These are phyloP conservation scores for Drosophila bipectinata DNA, from an alignment of 1,140 invertebrate species.

Conservation along the genomic window DNA sequence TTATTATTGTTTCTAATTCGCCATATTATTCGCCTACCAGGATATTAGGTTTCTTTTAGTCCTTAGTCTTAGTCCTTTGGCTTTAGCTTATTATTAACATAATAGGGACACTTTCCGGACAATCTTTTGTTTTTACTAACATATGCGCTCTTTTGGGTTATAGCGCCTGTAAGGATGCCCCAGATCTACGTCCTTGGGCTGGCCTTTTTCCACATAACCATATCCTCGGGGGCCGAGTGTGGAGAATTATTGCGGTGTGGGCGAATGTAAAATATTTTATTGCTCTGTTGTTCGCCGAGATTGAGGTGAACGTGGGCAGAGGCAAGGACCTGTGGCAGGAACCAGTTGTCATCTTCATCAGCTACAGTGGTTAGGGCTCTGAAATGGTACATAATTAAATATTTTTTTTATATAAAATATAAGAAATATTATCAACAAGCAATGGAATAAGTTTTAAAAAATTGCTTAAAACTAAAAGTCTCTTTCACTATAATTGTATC, in stretches of 20 bases:
- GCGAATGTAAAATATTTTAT: constrained; percentile 71
- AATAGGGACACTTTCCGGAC: not conserved
- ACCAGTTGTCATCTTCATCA: constrained; percentile 1
- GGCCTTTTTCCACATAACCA: not conserved
- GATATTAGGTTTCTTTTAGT: not conserved
- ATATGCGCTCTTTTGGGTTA: not conserved
- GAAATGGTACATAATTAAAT: not conserved
- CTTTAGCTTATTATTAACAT: constrained; percentile 19
- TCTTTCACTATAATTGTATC: too few species aligned
- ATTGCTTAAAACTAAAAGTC: too few species aligned
- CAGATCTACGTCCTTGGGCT: constrained; percentile 1
- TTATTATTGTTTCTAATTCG: not conserved
- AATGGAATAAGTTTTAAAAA: not conserved
- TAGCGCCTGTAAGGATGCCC: not conserved
- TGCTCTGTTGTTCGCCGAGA: constrained; percentile 50
- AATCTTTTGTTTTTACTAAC: constrained; percentile 5
- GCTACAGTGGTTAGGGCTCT: not conserved
- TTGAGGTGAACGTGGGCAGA: constrained; percentile 8
- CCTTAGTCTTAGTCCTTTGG: not conserved
- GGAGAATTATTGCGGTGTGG: constrained; percentile 57
- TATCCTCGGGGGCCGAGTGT: constrained; percentile 19
- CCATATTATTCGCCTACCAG: too few species aligned
- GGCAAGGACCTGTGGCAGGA: constrained; percentile 1
- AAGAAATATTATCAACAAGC: too few species aligned
- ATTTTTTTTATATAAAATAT: not conserved